A percentile compares a stretch with the other conserved stretches of the same genome.
Conservation (phyloP, 2,888 invertebrate species). For the Thelaira solivaga region DNA sequence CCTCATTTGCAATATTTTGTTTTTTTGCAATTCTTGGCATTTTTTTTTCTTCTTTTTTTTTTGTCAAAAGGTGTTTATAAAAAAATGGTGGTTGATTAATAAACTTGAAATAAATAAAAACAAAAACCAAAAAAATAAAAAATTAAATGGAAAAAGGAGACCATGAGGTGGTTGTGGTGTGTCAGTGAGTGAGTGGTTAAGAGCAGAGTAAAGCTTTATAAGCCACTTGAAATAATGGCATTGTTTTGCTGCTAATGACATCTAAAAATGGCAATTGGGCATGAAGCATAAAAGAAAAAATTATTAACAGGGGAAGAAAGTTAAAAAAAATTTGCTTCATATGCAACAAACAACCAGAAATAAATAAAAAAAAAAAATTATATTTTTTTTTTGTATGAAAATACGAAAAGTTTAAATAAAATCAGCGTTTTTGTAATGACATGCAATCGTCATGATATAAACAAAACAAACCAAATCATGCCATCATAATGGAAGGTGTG, state of each 20-base stretch:
- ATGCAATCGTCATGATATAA: constrained; percentile 27
- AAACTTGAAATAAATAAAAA: too few relatives aligned
- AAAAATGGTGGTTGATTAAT: constrained; percentile 59
- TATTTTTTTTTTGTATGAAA: constrained; percentile 1
- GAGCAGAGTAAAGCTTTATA: constrained; percentile 48
- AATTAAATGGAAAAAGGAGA: constrained; percentile 26
- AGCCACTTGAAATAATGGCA: constrained; percentile 59
- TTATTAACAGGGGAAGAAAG: constrained; percentile 20
- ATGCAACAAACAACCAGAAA: too few relatives aligned
- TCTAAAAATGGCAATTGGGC: constrained; percentile 62
- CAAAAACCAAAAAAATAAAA: constrained; percentile 1
- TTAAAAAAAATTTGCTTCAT: not conserved
- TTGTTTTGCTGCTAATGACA: constrained; percentile 60
- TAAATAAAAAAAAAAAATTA: too few relatives aligned
- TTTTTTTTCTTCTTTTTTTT: too few relatives aligned
- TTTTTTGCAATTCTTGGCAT: constrained; percentile 38
- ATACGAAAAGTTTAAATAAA: constrained; percentile 57
- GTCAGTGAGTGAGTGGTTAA: not conserved
- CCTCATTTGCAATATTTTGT: constrained; percentile 19
- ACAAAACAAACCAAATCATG: not conserved
- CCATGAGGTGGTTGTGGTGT: constrained; percentile 29
- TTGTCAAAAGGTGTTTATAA: constrained; percentile 12
- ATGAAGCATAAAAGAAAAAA: constrained; percentile 20
- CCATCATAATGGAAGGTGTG: constrained; percentile 69
- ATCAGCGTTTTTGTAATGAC: constrained; percentile 59